Conservation (phyloP, 2,797 vertebrate species). For the Sylvilagus floridanus region DNA sequence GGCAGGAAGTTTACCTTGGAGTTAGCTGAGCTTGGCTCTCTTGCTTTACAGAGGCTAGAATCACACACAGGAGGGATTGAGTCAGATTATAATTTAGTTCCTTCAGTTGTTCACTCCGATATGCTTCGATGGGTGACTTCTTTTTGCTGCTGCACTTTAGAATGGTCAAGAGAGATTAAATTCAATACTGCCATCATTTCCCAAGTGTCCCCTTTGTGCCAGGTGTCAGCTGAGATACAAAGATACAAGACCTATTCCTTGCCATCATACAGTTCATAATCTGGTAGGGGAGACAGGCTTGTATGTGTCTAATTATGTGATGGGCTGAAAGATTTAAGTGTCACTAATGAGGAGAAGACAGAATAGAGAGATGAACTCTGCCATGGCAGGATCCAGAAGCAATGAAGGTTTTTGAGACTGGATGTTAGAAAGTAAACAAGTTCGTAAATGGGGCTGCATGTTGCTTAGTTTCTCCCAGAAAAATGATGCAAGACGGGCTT, state of each 20-base stretch:
- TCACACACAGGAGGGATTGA: background rate
- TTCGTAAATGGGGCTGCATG: background rate
- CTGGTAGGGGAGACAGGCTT: background rate
- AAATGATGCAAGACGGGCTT: conserved; percentile 41
- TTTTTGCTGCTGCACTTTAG: background rate
- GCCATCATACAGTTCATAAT: background rate
- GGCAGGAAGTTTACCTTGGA: background rate
- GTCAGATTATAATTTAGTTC: background rate
- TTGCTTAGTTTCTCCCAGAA: conserved; percentile 59
- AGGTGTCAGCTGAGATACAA: background rate
- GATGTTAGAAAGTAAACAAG: background rate
- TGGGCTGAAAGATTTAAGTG: background rate
- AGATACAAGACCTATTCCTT: background rate
- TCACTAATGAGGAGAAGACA: background rate
- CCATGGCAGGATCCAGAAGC: background rate
- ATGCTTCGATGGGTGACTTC: background rate
- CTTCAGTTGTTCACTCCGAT: background rate
- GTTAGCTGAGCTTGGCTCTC: background rate
- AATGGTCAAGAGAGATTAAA: background rate
- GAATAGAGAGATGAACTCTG: background rate
- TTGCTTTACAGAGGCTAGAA: background rate
- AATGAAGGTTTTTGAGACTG: background rate
- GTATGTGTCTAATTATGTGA: background rate
- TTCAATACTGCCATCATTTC: background rate
- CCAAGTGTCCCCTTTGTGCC: background rate